phyloP scores from a whole-genome alignment of 2,888 invertebrate species.

The Dolichopus griseipennis region DNA sequence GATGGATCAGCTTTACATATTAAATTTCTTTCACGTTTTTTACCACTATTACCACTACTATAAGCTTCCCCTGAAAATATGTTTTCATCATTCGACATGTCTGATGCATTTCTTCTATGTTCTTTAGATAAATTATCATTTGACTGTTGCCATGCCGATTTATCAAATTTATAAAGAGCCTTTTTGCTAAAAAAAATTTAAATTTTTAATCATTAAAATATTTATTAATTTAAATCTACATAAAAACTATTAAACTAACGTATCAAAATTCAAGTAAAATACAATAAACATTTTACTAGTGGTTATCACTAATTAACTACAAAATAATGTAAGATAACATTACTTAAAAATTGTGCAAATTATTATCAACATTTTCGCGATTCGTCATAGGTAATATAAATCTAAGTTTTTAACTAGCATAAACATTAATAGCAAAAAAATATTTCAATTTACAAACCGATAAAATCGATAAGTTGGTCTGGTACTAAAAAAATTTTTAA shows the following conservation, averaged over 20 bases:
- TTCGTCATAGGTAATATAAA: too few relatives aligned
- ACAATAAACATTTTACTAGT: neutral
- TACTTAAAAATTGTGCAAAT: neutral
- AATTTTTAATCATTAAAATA: conserved; percentile 13
- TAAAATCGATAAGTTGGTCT: neutral
- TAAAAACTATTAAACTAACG: neutral
- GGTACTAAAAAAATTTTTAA: neutral
- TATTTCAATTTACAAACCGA: neutral
- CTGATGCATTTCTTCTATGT: conserved; percentile 41
- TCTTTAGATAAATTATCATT: conserved; percentile 28
- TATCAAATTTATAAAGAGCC: conserved; percentile 63
- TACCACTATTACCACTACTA: conserved; percentile 27
- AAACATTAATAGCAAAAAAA: neutral
- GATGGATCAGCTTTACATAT: conserved; percentile 69
- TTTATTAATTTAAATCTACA: neutral
- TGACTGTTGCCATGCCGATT: conserved; percentile 37
- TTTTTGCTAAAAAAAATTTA: conserved; percentile 45
- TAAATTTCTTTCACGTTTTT: conserved; percentile 50
- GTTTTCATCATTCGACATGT: conserved; percentile 39
- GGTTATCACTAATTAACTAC: too few relatives aligned
- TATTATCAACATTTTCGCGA: too few relatives aligned
- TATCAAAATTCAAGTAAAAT: neutral
- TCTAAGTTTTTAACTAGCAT: neutral
- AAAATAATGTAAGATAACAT: neutral
- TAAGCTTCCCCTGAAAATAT: conserved; percentile 24